Base-by-base conservation (phyloP, 2,888 invertebrate species). In the Pantelozetes paolii region DNA sequence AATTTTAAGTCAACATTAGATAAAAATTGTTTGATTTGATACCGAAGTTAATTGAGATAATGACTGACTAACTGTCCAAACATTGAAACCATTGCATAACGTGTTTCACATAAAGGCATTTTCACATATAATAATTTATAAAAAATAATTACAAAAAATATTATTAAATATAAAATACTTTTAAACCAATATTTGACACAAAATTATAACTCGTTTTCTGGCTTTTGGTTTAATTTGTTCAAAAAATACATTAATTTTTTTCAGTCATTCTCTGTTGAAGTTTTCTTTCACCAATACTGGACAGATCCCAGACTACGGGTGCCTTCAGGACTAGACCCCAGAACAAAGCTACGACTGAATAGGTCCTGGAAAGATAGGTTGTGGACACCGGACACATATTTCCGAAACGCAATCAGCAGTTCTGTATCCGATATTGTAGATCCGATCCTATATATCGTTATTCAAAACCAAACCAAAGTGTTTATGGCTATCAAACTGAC, bases 311-410 rank as follows among this genome's bases (percentile, higher is more conserved):
- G 74, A 23, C 30, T 74, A 6, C 74, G 18, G 6, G 15, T n/a
- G 36, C 74, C 74, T 40, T 26, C 74, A 30, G 70, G 70, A 59
- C 13, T 70, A 0, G 67, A 69, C n/a, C 20, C 45, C 2, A 30
- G 54, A 1, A 30, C n/a, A 23, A 69, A 74, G 42, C 50, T 70
- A 11, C 36, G 62, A 18, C 50, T 74, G 36, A 70, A 50, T 26
- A 70, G 50, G 5, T 9, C 54, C 3, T 78, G 78, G 78, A 32
- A 75, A 18, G 72, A 72, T 0, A 70, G 76, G 23, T 48, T 78
- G 3, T 78, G 78, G 78, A 77, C 76, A 9, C 78, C 78, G 0
- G 77, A 78, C 54, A 77, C 76, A 11, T 78, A 77, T 32, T 78
- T 78, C 57, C 75, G 77, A 48, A 78, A 78, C 59, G 71, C 77